Evolutionary conservation across 53 echinoderm and acorn worm genomes (phyloP), one percentile per base, ranked within the genome.

Genomic region (Antedon mediterranea): DNA sequence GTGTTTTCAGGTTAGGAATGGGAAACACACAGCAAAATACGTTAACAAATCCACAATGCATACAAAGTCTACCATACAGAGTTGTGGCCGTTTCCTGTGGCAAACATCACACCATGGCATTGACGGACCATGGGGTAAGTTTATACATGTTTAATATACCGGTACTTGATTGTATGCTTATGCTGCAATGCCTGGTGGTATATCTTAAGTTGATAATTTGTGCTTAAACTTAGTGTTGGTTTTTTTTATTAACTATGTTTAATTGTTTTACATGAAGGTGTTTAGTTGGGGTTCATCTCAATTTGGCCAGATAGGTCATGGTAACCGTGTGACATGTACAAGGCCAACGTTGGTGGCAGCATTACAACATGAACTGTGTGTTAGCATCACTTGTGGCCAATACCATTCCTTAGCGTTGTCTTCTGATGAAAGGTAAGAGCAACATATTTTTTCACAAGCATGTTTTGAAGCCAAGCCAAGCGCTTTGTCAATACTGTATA

Each of bases 21-120:
- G 97, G 97, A 75, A 89, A 92, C 74, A 95, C 92, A 34, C 89
- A 92, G 14, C 88, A 91, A 34, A 86, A 84, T 0, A 88, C 92
- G 31, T 92, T 89, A 26, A 85, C 72, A 43, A 87, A 87, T 14
- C 83, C 88, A 27, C 88, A 91, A 84, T 92, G 89, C 11, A 84
- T 95, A 15, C 97, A 92, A 74, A 95, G 92, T 89, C 92, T 92
- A 31, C 85, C 83, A 33, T 86, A 89, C 27, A 87, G 80, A 4
- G 86, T 95, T 31, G 37, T 89, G 30, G 74, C 92, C 26, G 87
- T 95, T n/a, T 83, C 97, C 1, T 95, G 92, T 78, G 97, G 97
- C 43, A 92, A 87, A 72, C 84, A 95, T 79, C 97, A 95, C 73
- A 88, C 97, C 26, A 14, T 95, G 33, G 97, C 83, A 0, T 74